Conservation (phyloP, 2,888 invertebrate species). For the Hirudinaria manillensis region DNA sequence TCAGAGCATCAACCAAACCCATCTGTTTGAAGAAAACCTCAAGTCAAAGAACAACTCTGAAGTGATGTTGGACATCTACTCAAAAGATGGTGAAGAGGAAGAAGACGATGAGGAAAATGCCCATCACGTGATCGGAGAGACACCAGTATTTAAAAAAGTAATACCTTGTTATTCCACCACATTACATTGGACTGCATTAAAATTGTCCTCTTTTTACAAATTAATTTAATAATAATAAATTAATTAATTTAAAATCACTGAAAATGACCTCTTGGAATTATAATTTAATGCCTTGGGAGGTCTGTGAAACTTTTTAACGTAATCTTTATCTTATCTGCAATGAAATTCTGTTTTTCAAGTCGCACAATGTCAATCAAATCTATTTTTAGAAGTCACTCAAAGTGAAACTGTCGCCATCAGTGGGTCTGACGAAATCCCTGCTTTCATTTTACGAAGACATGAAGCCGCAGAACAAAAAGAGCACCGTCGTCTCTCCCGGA, state of each 20-base stretch:
- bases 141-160: too few relatives aligned
- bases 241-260: too few relatives aligned
- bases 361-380: too few relatives aligned
- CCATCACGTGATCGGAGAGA: neutral
- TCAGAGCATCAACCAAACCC: conserved; percentile 52
- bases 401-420: conserved; percentile 50
- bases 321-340: too few relatives aligned
- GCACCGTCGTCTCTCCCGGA: conserved; percentile 49
- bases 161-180: too few relatives aligned
- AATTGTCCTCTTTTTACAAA: too few relatives aligned
- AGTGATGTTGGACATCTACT: neutral
- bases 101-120: conserved; percentile 19
- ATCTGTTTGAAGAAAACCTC: conserved; percentile 45
- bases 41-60: neutral
- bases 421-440: conserved; percentile 52
- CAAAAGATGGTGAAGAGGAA: conserved; percentile 19
- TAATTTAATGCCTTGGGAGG: too few relatives aligned
- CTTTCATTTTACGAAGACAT: conserved; percentile 54
- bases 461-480: conserved; percentile 41
- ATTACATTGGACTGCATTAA: too few relatives aligned
- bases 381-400: conserved; percentile 6
- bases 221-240: too few relatives aligned
- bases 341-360: too few relatives aligned
- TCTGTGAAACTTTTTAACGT: too few relatives aligned
- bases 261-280: too few relatives aligned